Percentiles rank a stretch among this genome's conserved stretches.
Conservation (phyloP, 2,888 invertebrate species). For the Leucophenga montana region DNA sequence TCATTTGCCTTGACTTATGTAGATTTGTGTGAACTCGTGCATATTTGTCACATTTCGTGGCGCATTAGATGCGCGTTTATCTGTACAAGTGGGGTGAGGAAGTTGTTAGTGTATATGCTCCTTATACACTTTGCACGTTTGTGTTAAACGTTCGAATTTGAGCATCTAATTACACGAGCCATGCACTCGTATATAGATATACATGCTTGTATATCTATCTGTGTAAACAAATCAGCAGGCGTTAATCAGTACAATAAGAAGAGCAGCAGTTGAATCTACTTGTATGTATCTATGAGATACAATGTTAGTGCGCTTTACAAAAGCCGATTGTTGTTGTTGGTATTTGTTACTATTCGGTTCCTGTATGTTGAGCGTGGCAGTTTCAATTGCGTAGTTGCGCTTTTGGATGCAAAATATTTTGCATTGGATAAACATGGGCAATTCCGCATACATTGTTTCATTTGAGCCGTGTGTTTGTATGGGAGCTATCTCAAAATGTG, state of each 20-base stretch:
- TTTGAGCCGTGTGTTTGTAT: no score
- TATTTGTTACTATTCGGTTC: conserved; percentile 39
- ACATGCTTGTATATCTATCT: neutral
- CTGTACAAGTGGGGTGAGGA: neutral
- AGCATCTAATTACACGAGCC: conserved; percentile 2
- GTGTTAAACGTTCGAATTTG: conserved; percentile 46
- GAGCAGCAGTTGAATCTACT: no score
- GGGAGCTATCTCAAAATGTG: no score
- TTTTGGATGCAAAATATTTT: no score
- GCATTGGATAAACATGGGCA: no score
- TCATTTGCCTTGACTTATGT: conserved; percentile 27
- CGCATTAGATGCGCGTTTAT: neutral
- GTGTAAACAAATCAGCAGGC: no score
- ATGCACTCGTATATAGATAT: neutral
- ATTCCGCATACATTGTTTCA: no score
- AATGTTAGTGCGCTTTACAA: no score
- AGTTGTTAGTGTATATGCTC: neutral
- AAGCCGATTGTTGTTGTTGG: no score
- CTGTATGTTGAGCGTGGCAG: conserved; percentile 36
- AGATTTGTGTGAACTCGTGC: conserved; percentile 24
- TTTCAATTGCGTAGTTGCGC: no score
- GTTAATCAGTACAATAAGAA: no score
- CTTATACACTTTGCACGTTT: conserved; percentile 35
- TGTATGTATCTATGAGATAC: no score
- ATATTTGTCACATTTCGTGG: conserved; percentile 1